Base-by-base conservation (phyloP, 1,140 invertebrate species). In the Temnothorax nylanderi region DNA sequence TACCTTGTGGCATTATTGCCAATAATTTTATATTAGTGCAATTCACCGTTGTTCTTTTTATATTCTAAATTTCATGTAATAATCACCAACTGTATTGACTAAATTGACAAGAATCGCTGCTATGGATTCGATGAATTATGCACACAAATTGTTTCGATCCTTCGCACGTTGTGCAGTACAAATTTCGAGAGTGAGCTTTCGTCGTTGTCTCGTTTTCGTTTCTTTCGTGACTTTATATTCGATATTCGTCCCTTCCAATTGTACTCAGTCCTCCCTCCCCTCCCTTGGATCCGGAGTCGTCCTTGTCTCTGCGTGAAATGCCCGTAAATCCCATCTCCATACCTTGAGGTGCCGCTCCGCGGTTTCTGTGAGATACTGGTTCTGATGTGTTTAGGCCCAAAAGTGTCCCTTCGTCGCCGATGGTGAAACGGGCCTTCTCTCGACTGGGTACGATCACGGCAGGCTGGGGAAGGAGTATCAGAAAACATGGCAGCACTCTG, bases 361-460 rank as follows among this genome's bases (percentile, higher is more conserved):
- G 91, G 85, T 94, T 95, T 95, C 94, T 95, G 94, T 95, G 95
- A 94, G 93, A 94, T 95, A 95, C 94, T 95, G 93, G 94, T 93
- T 95, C 93, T 95, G 89, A 95, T 93, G 78, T 95, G 95, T 95
- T 93, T 94, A 97, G 98, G 92, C 98, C 98, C 87, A 99, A 99
- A 96, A 98, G 98, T 94, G 98, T 99, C 49, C 98, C 98, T 3
- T 98, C 98, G 89, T 99, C 98, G 49, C 98, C 98, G n/a, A 99
- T 98, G 98, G 98, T 99, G 86, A 98, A 98, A 94, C 96, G 98
- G 47, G 98, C 98, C 3, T 98, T 99, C 93, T 98, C 98, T 6
- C 96, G 98, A 44, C 95, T 99, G 69, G 98, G 98, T 16, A 98
- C 97, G 7, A 97, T 99, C 81, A 99, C 98, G 10, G 98, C 98